Evolutionary conservation across 2,113 vertebrate species (phyloP).

Genomic region (Aythya baeri): DNA sequence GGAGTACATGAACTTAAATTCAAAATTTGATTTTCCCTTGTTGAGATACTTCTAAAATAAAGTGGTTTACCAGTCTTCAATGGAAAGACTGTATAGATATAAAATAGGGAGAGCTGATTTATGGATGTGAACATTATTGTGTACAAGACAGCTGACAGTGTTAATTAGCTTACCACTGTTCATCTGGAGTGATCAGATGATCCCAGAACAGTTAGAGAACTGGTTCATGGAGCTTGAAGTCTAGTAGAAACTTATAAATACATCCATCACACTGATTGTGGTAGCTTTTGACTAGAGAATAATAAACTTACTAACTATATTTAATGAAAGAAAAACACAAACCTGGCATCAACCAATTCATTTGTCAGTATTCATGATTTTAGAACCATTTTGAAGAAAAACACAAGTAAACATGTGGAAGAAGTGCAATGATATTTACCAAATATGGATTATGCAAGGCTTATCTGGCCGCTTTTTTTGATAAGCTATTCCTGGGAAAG

Average conservation of each 20-base stretch:
- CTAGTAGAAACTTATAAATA: constrained; percentile 41
- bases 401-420: background rate
- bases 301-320: constrained; percentile 53
- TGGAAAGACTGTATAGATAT: background rate
- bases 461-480: constrained; percentile 28
- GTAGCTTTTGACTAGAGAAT: constrained; percentile 58
- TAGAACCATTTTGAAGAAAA: constrained; percentile 18
- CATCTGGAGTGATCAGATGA: background rate
- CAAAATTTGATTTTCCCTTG: background rate
- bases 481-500: constrained; percentile 5
- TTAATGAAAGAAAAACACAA: constrained; percentile 53
- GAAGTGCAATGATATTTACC: constrained; percentile 31
- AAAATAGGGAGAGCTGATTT: background rate
- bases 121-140: background rate
- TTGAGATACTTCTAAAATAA: background rate
- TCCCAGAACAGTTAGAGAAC: background rate
- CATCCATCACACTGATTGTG: background rate
- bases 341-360: background rate
- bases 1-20: background rate
- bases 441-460: constrained; percentile 11
- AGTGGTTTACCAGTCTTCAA: background rate
- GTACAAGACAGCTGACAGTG: background rate
- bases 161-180: background rate
- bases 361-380: constrained; percentile 29
- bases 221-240: background rate